A percentile compares a stretch with the other conserved stretches of the same genome.
phyloP scores from a whole-genome alignment of 2,888 invertebrate genomes.

The Emmelina monodactyla region DNA sequence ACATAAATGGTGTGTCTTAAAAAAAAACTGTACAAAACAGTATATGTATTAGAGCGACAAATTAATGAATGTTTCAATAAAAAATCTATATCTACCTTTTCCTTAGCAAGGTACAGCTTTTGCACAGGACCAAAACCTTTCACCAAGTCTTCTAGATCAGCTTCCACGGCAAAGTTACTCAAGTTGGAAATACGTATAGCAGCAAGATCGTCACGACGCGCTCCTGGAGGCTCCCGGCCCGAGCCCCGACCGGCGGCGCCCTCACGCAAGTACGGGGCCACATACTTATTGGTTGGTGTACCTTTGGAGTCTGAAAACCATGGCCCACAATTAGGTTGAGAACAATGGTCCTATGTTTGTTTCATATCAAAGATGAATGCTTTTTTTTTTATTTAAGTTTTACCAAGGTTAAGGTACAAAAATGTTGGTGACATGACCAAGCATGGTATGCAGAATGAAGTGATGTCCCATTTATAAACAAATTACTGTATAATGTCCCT shows the following conservation, averaged over 20 bases:
- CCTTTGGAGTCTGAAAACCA: constrained; percentile 46
- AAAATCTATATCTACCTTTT: constrained; percentile 69
- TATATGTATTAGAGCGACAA: too few relatives aligned
- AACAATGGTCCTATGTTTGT: too few relatives aligned
- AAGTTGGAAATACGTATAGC: constrained; percentile 98
- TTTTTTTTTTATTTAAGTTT: too few relatives aligned
- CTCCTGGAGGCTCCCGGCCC: constrained; percentile 71
- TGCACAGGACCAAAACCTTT: constrained; percentile 92
- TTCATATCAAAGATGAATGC: too few relatives aligned
- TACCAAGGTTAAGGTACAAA: too few relatives aligned
- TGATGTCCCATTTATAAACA: too few relatives aligned
- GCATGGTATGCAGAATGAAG: too few relatives aligned
- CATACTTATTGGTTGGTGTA: constrained; percentile 73
- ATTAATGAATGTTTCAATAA: not conserved
- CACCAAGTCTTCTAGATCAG: constrained; percentile 95
- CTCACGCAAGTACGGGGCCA: constrained; percentile 89
- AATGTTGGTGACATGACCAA: too few relatives aligned
- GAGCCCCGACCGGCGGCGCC: constrained; percentile 80
- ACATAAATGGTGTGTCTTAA: too few relatives aligned
- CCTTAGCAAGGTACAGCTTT: constrained; percentile 95
- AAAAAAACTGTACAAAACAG: too few relatives aligned
- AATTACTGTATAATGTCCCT: too few relatives aligned
- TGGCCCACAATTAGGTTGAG: too few relatives aligned
- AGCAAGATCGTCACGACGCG: constrained; percentile 81
- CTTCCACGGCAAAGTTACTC: constrained; percentile 94